Conservation (phyloP, 1,140 invertebrate genomes). For the Procambarus clarkii region DNA sequence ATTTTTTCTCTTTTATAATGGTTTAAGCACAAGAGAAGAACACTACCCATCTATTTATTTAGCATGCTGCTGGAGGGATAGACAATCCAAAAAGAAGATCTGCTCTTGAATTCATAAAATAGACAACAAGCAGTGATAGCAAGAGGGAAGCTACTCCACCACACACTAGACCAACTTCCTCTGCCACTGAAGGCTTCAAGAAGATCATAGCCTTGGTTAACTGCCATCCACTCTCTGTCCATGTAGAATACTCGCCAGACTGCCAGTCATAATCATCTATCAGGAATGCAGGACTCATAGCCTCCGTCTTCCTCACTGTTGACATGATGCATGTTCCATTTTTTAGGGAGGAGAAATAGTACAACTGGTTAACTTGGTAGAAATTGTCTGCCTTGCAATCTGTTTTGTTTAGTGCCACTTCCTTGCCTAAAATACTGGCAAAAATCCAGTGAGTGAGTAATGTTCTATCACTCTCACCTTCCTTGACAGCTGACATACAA, state of each 20-base stretch:
- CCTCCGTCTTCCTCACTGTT: constrained; percentile 59
- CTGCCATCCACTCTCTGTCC: constrained; percentile 70
- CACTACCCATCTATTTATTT: not conserved
- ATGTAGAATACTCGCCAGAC: constrained; percentile 67
- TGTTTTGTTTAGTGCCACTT: constrained; percentile 49
- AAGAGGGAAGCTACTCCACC: constrained; percentile 58
- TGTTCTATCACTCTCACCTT: constrained; percentile 45
- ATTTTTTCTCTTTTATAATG: too few species aligned
- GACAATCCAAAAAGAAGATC: constrained; percentile 57
- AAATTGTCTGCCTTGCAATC: constrained; percentile 50
- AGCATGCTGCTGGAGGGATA: constrained; percentile 51
- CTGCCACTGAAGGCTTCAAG: constrained; percentile 56
- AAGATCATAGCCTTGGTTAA: constrained; percentile 62
- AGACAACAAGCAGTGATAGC: constrained; percentile 49
- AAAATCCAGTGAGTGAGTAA: constrained; percentile 42
- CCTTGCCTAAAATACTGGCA: constrained; percentile 55
- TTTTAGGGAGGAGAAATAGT: constrained; percentile 44
- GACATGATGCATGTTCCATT: constrained; percentile 69
- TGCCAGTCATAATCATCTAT: constrained; percentile 66
- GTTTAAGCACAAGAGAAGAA: too few species aligned
- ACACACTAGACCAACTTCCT: constrained; percentile 64
- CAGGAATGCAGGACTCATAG: constrained; percentile 69
- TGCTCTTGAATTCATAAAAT: constrained; percentile 59
- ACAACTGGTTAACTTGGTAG: constrained; percentile 51
- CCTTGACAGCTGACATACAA: constrained; percentile 62